These are phyloP conservation scores for Psilanteris sp. DNA, from an alignment of 1,140 invertebrate genomes.

Conservation along the genomic window DNA sequence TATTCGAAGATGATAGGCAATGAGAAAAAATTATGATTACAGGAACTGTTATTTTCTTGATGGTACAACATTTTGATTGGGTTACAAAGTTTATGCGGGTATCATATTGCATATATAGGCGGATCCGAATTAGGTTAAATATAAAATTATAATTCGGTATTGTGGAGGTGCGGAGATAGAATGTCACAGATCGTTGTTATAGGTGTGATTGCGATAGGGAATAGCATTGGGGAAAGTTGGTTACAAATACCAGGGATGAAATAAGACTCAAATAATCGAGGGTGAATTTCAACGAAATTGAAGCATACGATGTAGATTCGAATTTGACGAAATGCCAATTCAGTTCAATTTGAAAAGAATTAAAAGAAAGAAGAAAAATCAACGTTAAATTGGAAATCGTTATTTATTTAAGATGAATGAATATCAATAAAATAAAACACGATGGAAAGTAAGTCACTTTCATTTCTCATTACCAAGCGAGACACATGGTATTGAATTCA, in stretches of 20 bases:
- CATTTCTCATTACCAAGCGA: not conserved
- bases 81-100: too few relatives aligned
- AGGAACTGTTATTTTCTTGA: too few relatives aligned
- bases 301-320: not conserved
- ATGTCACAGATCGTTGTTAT: not conserved
- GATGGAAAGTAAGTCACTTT: not conserved
- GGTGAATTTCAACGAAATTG: constrained; percentile 6
- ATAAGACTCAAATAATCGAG: constrained; percentile 1
- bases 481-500: too few relatives aligned
- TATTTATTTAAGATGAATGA: constrained; percentile 2
- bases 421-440: constrained; percentile 7
- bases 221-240: not conserved
- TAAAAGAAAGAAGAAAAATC: not conserved
- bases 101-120: too few relatives aligned
- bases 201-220: constrained; percentile 1
- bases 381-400: not conserved
- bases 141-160: constrained; percentile 4
- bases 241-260: constrained; percentile 14
- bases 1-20: too few relatives aligned
- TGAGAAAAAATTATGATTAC: too few relatives aligned
- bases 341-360: not conserved
- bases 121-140: not conserved
- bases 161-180: not conserved
- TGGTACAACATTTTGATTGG: too few relatives aligned
- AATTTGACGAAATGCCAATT: constrained; percentile 1